Base-by-base conservation (phyloP, 2,797 vertebrate species). In the Brachyrhaphis roseni region DNA sequence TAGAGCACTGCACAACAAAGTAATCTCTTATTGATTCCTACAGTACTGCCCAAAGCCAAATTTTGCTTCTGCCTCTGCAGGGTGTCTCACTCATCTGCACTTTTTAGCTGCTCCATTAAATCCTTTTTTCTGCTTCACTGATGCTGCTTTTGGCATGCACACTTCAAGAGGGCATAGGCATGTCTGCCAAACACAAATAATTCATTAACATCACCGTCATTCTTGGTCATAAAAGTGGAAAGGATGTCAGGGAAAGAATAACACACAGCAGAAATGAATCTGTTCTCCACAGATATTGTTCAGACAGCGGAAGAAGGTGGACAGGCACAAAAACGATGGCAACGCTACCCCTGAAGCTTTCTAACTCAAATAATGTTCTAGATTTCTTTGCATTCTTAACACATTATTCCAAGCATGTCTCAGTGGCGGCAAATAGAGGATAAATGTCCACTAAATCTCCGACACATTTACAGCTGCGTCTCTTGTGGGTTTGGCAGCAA, bases 151-250 rank as follows among this genome's bases (percentile, higher is more conserved):
- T 75, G 39, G 45, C 53, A 55, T 70, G 43, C 66, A 41, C 39
- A 41, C 62, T 59, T 68, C 16, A 3, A 55, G 51, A 83, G 78
- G 13, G 45, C 5, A 0, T 15, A 3, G 8, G n/a, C 1, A 3
- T 72, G 53, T 72, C 72, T 84, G 78, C 64, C 78, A 86, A 80
- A 82, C 41, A 71, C 45, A 78, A 79, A 80, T 78, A 66, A 82
- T 83, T 66, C 28, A 74, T 75, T 64, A 78, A 76, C 66, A 77
- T 59, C 75, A 78, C 23, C 62, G 39, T 78, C 55, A 71, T 72
- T 62, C 20, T 75, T 74, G 49, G 76, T 78, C 43, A 55, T 78
- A 75, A 73, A 75, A 64, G 28, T 51, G 49, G 43, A 26, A 36
- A 78, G 34, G 55, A 36, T 78, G n/a, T 57, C 41, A 36, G 49